Evolutionary conservation across 2,888 invertebrate genomes (phyloP).

Genomic region (Coelopa pilipes): DNA sequence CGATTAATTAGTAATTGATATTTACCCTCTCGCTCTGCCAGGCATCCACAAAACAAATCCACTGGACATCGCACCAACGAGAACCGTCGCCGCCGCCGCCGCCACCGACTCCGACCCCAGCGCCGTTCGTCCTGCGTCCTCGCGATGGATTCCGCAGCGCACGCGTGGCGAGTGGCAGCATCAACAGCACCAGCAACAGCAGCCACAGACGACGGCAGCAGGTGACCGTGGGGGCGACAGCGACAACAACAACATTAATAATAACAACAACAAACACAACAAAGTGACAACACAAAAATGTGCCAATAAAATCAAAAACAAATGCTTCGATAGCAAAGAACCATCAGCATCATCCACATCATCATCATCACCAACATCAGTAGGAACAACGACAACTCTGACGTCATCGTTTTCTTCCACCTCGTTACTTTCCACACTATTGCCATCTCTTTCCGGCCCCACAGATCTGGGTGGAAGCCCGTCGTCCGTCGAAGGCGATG

Average conservation of each 20-base stretch:
- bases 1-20: background rate
- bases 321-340: slow-evolving; percentile 25
- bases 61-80: slow-evolving; percentile 57
- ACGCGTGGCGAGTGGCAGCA: slow-evolving; percentile 29
- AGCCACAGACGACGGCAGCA: slow-evolving; percentile 39
- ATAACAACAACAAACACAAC: slow-evolving; percentile 18
- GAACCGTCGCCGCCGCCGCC: slow-evolving; percentile 45
- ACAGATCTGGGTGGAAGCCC: too few species aligned
- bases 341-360: slow-evolving; percentile 6
- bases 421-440: background rate
- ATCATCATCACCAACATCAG: slow-evolving; percentile 6
- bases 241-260: slow-evolving; percentile 22
- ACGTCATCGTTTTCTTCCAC: slow-evolving; percentile 14
- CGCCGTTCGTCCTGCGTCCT: background rate
- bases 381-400: background rate
- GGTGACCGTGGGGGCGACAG: slow-evolving; percentile 51
- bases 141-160: too few species aligned
- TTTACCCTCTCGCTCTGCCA: slow-evolving; percentile 42
- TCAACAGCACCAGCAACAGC: slow-evolving; percentile 25
- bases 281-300: slow-evolving; percentile 49
- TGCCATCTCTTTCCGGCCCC: background rate
- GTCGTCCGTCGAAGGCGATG: background rate
- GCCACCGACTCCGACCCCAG: slow-evolving; percentile 38
- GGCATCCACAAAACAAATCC: slow-evolving; percentile 62
- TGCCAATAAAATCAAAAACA: slow-evolving; percentile 48